A percentile compares a stretch with the other conserved stretches of the same genome.
Evolutionary conservation across 2,113 vertebrate genomes (phyloP).

Genomic region (Speoplatyrhinus poulsoni): DNA sequence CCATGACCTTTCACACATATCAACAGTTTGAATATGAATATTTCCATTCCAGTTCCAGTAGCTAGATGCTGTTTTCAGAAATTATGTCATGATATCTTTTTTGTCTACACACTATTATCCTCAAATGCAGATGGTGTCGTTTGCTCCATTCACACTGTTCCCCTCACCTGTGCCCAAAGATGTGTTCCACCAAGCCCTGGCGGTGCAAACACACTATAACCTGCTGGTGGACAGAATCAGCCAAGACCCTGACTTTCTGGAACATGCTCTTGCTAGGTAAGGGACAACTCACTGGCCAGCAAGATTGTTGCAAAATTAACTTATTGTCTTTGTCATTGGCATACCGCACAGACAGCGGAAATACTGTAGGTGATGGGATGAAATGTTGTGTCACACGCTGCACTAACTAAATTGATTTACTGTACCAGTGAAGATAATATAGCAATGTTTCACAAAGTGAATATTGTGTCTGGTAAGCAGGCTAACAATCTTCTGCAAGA

Average conservation of each 20-base stretch:
- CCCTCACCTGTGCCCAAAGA: conserved; percentile 82
- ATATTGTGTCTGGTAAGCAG: too few relatives aligned
- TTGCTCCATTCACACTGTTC: conserved; percentile 88
- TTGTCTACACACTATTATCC: conserved; percentile 1
- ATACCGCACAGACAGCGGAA: background rate
- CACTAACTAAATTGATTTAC: too few relatives aligned
- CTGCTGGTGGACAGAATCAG: conserved; percentile 88
- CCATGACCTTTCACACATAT: background rate
- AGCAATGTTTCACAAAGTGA: too few relatives aligned
- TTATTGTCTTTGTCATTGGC: background rate
- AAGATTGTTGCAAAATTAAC: background rate
- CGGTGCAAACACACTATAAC: conserved; percentile 89
- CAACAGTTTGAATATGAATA: background rate
- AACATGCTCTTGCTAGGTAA: conserved; percentile 85
- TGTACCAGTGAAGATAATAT: too few relatives aligned
- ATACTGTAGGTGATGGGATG: background rate
- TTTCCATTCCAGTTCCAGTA: background rate
- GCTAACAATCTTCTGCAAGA: too few relatives aligned
- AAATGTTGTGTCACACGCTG: too few relatives aligned
- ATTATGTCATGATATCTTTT: conserved; percentile 5
- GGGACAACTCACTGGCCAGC: too few relatives aligned
- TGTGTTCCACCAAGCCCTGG: conserved; percentile 84
- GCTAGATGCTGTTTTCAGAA: background rate
- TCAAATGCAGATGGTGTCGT: conserved; percentile 83
- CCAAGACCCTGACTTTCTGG: conserved; percentile 83